Base-by-base conservation (phyloP, 2,113 vertebrate genomes). In the Entelurus aequoreus region DNA sequence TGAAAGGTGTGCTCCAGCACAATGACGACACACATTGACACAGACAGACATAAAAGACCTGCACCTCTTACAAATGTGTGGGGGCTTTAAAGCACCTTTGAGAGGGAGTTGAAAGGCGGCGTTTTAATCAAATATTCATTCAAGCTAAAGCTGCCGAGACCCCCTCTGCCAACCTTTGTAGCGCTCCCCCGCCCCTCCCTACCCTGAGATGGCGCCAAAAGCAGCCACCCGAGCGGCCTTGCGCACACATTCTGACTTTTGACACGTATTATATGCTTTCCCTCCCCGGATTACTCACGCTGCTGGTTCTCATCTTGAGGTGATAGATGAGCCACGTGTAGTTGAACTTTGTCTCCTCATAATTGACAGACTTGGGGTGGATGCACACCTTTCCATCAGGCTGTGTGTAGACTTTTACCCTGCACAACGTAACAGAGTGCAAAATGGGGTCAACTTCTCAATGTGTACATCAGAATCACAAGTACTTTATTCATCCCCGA, bases 301-400 rank as follows among this genome's bases (percentile, higher is more conserved):
- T 97, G 79, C 91, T 98, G 2, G 97, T 99, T 70, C 92, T 94
- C 96, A 99, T 98, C 92, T 99, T 99, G 62, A 99, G 86, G 74
- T 99, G 97, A 79, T 99, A 99, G 82, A 99, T 93, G 2, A 99
- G 94, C 97, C 97, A 99, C 48, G 90, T 92, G 9, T 95, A 94
- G 69, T 94, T 93, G 79, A 97, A 99, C 54, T 96, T 90, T 0
- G 80, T 89, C 76, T 98, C 95, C 55, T 96, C 95, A 6, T 92
- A 94, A 0, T 99, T 99, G 53, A 99, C 96, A 0, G 97, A 99
- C 60, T 99, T 99, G 0, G 97, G 97, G 72, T 99, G 97, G 85
- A 99, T 94, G 49, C 90, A 89, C 60, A 99, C 97, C 55, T 93
- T 90, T 12, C 95, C 95, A 49, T 99, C 97, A 0, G 92, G 81